These are phyloP conservation scores for Euborellia annulipes DNA, from an alignment of 1,140 invertebrate genomes.

Conservation along the genomic window DNA sequence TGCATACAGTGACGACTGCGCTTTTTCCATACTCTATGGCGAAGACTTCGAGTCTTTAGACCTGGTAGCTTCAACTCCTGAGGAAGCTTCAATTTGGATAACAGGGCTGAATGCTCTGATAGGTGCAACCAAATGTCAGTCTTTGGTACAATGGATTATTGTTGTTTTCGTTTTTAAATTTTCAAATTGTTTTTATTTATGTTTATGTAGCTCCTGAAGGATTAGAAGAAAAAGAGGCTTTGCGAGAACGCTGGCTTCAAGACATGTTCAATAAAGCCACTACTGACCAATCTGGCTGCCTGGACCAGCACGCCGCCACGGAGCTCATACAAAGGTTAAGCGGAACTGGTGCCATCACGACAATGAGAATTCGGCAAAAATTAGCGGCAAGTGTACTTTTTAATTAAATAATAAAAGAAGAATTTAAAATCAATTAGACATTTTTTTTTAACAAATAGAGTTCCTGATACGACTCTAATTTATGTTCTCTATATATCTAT, in stretches of 20 bases:
- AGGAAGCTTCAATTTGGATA: conserved; percentile 50
- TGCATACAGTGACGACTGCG: conserved; percentile 37
- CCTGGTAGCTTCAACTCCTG: conserved; percentile 39
- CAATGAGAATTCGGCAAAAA: conserved; percentile 31
- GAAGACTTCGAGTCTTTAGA: conserved; percentile 43
- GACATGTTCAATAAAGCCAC: conserved; percentile 35
- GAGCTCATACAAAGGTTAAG: conserved; percentile 36
- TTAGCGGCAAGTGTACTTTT: conserved; percentile 18
- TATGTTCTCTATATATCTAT: too few species aligned
- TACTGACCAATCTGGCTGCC: conserved; percentile 26
- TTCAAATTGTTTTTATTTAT: not conserved
- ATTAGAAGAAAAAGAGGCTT: conserved; percentile 29
- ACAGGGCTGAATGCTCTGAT: conserved; percentile 39
- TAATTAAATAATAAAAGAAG: too few species aligned
- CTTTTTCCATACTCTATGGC: conserved; percentile 46
- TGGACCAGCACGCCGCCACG: conserved; percentile 36
- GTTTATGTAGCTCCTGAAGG: conserved; percentile 17
- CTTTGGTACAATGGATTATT: too few species aligned
- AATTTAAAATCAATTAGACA: too few species aligned
- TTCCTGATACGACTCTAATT: too few species aligned
- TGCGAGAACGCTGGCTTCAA: conserved; percentile 36
- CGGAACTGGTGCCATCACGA: conserved; percentile 25
- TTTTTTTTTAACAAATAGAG: too few species aligned
- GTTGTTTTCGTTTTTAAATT: too few species aligned
- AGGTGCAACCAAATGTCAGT: conserved; percentile 26